These are phyloP conservation scores for Probaryconus sp. DNA, from an alignment of 1,140 invertebrate species.

Conservation along the genomic window DNA sequence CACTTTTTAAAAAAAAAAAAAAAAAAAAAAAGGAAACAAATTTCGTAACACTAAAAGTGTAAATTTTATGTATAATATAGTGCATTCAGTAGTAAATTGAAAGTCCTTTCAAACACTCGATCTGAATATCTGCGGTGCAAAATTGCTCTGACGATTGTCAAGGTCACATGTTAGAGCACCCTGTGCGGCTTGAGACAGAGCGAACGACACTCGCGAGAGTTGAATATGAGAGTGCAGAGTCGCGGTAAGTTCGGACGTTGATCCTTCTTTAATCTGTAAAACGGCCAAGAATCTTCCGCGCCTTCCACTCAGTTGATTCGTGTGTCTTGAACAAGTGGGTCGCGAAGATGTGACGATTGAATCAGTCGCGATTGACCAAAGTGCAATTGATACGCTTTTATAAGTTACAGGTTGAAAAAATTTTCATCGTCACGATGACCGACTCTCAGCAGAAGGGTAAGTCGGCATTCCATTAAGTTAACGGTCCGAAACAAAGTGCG, in stretches of 20 bases:
- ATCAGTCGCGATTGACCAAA: conserved; percentile 25
- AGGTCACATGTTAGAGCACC: conserved; percentile 18
- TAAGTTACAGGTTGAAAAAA: neutral
- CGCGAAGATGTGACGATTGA: conserved; percentile 37
- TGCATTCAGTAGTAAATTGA: no score
- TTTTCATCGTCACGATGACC: conserved; percentile 20
- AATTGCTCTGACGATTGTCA: conserved; percentile 6
- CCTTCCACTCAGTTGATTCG: conserved; percentile 41
- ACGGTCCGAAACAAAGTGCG: conserved; percentile 9
- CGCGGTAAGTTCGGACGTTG: conserved; percentile 31
- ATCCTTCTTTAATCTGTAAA: conserved; percentile 54
- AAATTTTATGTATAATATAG: no score
- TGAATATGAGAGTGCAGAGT: conserved; percentile 19
- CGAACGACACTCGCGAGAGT: neutral
- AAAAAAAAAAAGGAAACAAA: no score
- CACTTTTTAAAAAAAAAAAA: no score
- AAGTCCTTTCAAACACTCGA: no score
- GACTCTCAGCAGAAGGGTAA: conserved; percentile 42
- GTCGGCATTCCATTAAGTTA: conserved; percentile 27
- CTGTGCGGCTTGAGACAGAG: conserved; percentile 2
- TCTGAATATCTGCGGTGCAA: no score
- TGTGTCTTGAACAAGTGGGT: conserved; percentile 32
- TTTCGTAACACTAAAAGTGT: no score
- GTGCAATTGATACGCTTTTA: conserved; percentile 10
- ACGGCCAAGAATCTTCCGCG: conserved; percentile 37